Conservation (phyloP, 1,140 invertebrate genomes). For the Dufourea novaeangliae region DNA sequence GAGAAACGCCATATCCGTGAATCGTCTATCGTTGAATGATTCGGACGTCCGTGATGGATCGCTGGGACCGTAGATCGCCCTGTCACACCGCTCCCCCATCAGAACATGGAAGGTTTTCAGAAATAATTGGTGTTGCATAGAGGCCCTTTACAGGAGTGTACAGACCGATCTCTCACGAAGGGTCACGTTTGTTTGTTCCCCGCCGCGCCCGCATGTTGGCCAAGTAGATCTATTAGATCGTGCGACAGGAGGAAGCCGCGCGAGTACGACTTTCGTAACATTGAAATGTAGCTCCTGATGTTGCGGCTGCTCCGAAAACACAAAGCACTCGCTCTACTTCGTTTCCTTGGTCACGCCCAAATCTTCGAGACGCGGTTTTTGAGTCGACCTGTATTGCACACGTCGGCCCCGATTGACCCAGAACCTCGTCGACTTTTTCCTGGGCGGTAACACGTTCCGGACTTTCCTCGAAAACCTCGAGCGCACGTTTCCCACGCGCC, state of each 20-base stretch:
- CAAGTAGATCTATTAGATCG: slow-evolving; percentile 38
- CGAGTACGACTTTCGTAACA: slow-evolving; percentile 15
- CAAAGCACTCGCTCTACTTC: not conserved
- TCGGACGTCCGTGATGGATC: not conserved
- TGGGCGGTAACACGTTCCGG: not conserved
- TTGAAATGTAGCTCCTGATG: not conserved
- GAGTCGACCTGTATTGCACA: too few relatives aligned
- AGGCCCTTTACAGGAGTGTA: not conserved
- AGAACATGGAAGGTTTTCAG: not conserved
- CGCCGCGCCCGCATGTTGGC: slow-evolving; percentile 34
- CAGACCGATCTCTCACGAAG: not conserved
- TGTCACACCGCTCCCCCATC: not conserved
- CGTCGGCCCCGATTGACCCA: slow-evolving; percentile 3
- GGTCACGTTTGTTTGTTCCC: slow-evolving; percentile 35
- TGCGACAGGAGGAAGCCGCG: slow-evolving; percentile 20
- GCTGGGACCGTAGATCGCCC: not conserved
- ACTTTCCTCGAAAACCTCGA: slow-evolving; percentile 48
- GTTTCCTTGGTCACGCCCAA: too few relatives aligned
- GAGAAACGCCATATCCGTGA: not conserved
- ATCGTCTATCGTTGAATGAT: not conserved
- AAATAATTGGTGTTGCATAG: slow-evolving; percentile 22
- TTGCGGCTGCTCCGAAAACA: not conserved
- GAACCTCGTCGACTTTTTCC: slow-evolving; percentile 24
- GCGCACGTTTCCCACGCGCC: slow-evolving; percentile 15
- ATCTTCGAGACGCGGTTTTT: too few relatives aligned